phyloP scores from a whole-genome alignment of 1,140 invertebrate genomes.

The Papilio helenus region DNA sequence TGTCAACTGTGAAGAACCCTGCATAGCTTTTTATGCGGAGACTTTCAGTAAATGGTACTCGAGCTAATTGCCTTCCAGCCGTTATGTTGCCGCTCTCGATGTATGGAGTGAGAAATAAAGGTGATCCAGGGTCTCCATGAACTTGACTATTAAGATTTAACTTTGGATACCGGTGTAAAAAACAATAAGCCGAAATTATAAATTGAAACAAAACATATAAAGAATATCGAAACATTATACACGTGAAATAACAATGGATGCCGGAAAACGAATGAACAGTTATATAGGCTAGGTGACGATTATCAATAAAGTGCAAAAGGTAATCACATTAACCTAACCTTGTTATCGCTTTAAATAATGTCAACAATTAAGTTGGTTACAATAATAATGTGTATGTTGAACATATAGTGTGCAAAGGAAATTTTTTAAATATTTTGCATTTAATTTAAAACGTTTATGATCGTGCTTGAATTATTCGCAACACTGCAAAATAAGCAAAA shows the following conservation, averaged over 20 bases:
- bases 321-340: slow-evolving; percentile 2
- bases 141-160: slow-evolving; percentile 73
- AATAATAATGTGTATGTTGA: neutral
- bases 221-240: slow-evolving; percentile 29
- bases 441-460: neutral
- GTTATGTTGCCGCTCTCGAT: slow-evolving; percentile 84
- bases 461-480: neutral
- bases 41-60: slow-evolving; percentile 72
- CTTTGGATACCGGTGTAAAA: slow-evolving; percentile 70
- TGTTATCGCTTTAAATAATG: neutral
- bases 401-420: neutral
- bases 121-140: slow-evolving; percentile 84
- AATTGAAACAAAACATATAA: slow-evolving; percentile 55
- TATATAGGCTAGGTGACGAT: slow-evolving; percentile 4
- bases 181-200: slow-evolving; percentile 55
- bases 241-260: neutral
- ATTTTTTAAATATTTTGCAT: neutral
- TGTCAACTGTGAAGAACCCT: slow-evolving; percentile 89
- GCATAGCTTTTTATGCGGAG: slow-evolving; percentile 83
- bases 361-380: slow-evolving; percentile 6
- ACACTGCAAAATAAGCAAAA: neutral
- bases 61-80: slow-evolving; percentile 62
- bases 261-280: slow-evolving; percentile 7
- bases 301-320: neutral
- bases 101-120: slow-evolving; percentile 86